Conservation (phyloP, 2,888 invertebrate species). For the Metellina segmentata region DNA sequence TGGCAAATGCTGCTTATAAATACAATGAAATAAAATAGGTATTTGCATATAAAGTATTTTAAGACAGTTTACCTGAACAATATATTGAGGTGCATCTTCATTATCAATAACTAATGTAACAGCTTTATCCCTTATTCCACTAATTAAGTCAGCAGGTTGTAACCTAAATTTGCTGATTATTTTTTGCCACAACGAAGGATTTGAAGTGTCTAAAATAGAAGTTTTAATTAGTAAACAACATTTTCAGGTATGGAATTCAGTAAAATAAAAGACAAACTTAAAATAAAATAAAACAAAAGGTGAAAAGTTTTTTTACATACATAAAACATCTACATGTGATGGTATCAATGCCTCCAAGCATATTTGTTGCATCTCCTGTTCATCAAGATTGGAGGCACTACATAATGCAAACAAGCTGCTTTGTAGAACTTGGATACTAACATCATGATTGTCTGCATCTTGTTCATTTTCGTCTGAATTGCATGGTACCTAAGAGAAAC, state of each 20-base stretch:
- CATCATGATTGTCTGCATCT: constrained; percentile 53
- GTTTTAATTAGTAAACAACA: not conserved
- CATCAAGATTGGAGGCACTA: constrained; percentile 80
- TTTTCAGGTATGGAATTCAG: not conserved
- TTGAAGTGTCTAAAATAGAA: constrained; percentile 46
- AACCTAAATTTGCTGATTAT: constrained; percentile 84
- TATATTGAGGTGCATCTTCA: not conserved
- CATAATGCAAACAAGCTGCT: constrained; percentile 81
- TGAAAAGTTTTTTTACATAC: constrained; percentile 79
- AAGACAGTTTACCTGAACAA: constrained; percentile 35
- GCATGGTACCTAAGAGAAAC: constrained; percentile 50
- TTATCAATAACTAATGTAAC: constrained; percentile 31
- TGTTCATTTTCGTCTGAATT: constrained; percentile 80
- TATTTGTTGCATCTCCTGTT: constrained; percentile 84
- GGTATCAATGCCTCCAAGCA: constrained; percentile 87
- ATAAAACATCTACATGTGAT: constrained; percentile 88
- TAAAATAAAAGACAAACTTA: not conserved
- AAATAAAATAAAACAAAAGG: not conserved
- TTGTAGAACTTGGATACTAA: constrained; percentile 79
- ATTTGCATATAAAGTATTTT: not conserved
- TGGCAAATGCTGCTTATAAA: no score
- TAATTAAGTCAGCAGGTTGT: constrained; percentile 85
- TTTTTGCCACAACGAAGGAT: constrained; percentile 85
- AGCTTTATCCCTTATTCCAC: constrained; percentile 84
- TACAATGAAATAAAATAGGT: no score